Evolutionary conservation across 2,888 invertebrate genomes (phyloP), one percentile per base, ranked within the genome.

Genomic region (Stenodera caucasica): DNA sequence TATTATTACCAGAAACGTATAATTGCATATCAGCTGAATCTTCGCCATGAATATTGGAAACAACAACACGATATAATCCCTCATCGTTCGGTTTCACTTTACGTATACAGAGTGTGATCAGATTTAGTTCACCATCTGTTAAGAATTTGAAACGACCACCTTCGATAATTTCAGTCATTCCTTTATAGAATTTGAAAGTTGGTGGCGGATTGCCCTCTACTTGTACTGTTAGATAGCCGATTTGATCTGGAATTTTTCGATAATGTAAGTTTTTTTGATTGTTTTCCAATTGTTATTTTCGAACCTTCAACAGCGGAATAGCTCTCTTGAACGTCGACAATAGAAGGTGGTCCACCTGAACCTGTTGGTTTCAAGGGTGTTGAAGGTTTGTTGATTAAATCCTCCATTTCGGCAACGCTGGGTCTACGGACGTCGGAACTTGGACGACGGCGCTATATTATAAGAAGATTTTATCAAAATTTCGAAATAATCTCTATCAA

Each of bases 1-100:
- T 33, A 23, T 32, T 67, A 70, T 60, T 82, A 95, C 95, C 95
- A 74, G 97, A 97, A 63, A 99, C 98, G 80, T 95, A 98, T 69
- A 99, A 88, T 77, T 92, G 92, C 88, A 95, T 94, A 80, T 97
- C 97, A 62, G 96, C 96, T 0, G 93, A 90, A 82, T 99, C 99
- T 78, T 95, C 94, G 61, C 98, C 98, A 76, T 96, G 94, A 69
- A 90, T 88, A 80, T 98, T 98, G 77, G 92, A 92, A 68, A 98
- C 88, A 68, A 94, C 90, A 75, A 97, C 86, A 79, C 91, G 94
- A 83, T 97, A 99, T 82, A 92, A 93, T 56, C 95, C 96, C 82
- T 98, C 98, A 88, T 99, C 99, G 75, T 94, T 93, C 51, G 96
- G 93, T 78, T 97, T 96, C 69, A 95, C 90, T 84, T 98, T 98